A percentile compares a stretch with the other conserved stretches of the same genome.
Conservation (phyloP, 2,797 vertebrate genomes). For the Artibeus jamaicensis region DNA sequence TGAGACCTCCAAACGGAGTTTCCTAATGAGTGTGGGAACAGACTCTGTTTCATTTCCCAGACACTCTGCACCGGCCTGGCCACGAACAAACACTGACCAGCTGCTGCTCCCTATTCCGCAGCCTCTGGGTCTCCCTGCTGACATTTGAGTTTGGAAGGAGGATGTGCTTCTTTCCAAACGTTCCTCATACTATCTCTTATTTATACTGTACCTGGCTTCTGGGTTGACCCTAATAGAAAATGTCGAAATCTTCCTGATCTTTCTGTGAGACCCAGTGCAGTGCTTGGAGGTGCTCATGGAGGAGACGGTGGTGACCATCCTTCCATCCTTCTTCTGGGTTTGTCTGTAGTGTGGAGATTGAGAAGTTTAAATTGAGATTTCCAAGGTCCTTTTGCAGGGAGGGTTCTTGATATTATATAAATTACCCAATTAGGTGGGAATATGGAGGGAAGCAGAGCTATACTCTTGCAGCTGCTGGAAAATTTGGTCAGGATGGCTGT, state of each 20-base stretch:
- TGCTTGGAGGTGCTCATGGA: not conserved
- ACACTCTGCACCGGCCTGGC: not conserved
- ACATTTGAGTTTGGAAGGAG: conserved; percentile 52
- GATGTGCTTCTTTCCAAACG: not conserved
- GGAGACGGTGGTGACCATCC: not conserved
- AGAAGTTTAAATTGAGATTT: not conserved
- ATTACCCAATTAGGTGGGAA: not conserved
- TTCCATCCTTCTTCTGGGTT: not conserved
- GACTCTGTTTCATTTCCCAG: conserved; percentile 31
- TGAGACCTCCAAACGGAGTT: conserved; percentile 55
- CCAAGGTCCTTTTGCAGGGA: not conserved
- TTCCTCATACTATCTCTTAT: not conserved
- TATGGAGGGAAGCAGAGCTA: not conserved
- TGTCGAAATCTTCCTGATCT: not conserved
- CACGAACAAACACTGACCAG: conserved; percentile 34
- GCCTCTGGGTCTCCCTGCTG: conserved; percentile 22
- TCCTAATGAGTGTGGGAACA: conserved; percentile 61
- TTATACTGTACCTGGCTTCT: not conserved
- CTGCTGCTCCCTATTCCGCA: not conserved
- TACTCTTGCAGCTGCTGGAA: not conserved
- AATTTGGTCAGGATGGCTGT: not conserved
- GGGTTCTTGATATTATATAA: not conserved
- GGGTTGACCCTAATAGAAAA: not conserved
- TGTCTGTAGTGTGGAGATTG: not conserved
- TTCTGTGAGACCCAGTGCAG: not conserved